Evolutionary conservation across 2,888 invertebrate species (phyloP), one percentile per base, ranked within the genome.

Genomic region (Onchidella celtica): DNA sequence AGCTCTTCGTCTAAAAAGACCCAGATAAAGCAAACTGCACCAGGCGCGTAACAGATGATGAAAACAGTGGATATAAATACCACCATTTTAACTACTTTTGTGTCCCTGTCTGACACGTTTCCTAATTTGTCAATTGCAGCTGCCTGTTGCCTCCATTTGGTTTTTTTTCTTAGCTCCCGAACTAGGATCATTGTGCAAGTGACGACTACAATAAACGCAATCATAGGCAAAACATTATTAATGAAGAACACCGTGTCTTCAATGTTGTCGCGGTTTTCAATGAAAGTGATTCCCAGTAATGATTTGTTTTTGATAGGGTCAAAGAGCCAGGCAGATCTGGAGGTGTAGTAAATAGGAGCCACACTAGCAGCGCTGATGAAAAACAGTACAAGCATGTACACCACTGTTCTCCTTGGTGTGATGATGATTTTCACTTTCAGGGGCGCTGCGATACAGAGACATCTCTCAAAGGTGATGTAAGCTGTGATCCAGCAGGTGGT

Each of bases 81-180:
- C n/a, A 72, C 72, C 72, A 72, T 72, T 72, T 57, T 72, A n/a
- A 27, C 34, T n/a, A 72, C 72, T n/a, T 57, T 57, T 0, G 32
- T 32, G 57, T 72, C 72, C 34, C 72, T 55, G 21, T 17, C 4
- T 1, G 72, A 72, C 2, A 72, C 2, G 21, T 21, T n/a, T 0
- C 1, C 2, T 29, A 24, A 14, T 70, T 11, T 29, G 17, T 3
- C 55, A 27, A 32, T 1, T 11, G 32, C 9, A 17, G 72, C 2
- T 3, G 55, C 1, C 1, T 3, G 47, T n/a, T n/a, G 55, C 1
- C 72, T 55, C 72, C 72, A 72, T 32, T 72, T 55, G 21, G 72
- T 57, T 57, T 72, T 72, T 14, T 32, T 21, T 4, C 2, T 1
- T 11, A 72, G 57, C 11, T 55, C 34, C 9, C 6, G n/a, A 21